Conservation (phyloP, 2,888 invertebrate species). For the Tiphia femorata region DNA sequence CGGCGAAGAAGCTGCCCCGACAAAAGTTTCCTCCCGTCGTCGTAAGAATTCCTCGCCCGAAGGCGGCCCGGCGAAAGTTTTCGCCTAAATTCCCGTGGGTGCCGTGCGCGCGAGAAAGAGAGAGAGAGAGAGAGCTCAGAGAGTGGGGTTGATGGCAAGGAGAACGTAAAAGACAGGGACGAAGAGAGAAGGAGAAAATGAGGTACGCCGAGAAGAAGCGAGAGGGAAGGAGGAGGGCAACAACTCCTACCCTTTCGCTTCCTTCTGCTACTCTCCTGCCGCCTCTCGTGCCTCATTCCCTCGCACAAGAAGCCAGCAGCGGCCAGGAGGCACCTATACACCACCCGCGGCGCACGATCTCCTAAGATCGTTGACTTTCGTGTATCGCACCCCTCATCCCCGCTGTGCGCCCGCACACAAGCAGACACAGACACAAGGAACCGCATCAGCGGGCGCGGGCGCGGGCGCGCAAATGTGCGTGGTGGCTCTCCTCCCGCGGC, state of each 20-base stretch:
- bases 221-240: neutral
- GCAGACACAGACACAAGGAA: constrained; percentile 5
- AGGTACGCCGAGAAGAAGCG: neutral
- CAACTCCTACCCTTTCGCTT: constrained; percentile 2
- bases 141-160: neutral
- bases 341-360: too few relatives aligned
- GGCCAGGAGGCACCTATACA: too few relatives aligned
- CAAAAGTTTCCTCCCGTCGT: constrained; percentile 41
- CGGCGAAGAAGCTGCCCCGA: constrained; percentile 17
- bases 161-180: neutral
- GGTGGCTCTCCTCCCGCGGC: constrained; percentile 44
- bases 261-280: constrained; percentile 9
- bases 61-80: constrained; percentile 40
- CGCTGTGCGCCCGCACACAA: constrained; percentile 13
- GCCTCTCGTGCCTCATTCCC: constrained; percentile 4
- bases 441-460: constrained; percentile 6
- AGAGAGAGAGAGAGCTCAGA: constrained; percentile 3
- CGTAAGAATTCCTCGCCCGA: constrained; percentile 42
- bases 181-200: neutral
- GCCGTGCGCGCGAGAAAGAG: constrained; percentile 35
- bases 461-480: constrained; percentile 32
- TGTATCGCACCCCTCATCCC: too few relatives aligned
- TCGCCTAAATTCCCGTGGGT: constrained; percentile 50
- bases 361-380: constrained; percentile 7
- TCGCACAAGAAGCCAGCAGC: constrained; percentile 4